Evolutionary conservation across 1,140 invertebrate genomes (phyloP).

Genomic region (Caenorhabditis brenneri): DNA sequence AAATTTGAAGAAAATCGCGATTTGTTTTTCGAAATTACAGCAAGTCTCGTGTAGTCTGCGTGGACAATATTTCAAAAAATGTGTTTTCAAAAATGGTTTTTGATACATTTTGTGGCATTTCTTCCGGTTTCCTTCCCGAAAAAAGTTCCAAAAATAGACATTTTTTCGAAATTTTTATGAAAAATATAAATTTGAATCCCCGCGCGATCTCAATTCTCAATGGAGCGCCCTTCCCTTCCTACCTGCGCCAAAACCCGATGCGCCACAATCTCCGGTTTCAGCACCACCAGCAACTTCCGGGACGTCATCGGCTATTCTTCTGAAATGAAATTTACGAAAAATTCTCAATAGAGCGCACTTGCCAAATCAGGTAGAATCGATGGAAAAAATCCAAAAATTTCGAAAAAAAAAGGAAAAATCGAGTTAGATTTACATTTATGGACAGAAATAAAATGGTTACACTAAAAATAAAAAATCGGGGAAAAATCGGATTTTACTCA

Average conservation of each 20-base stretch:
- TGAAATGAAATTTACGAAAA: not conserved
- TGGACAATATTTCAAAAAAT: too few species aligned
- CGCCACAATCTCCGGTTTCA: slow-evolving; percentile 20
- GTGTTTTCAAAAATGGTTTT: too few species aligned
- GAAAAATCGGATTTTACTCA: not conserved
- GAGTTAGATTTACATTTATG: not conserved
- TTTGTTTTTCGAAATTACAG: too few species aligned
- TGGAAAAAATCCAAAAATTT: not conserved
- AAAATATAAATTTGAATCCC: too few species aligned
- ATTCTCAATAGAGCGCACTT: not conserved
- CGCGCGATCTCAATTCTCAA: too few species aligned
- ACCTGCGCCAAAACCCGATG: slow-evolving; percentile 33
- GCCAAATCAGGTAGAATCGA: not conserved
- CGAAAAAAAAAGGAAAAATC: not conserved
- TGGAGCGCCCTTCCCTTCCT: too few species aligned
- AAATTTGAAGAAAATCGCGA: too few species aligned
- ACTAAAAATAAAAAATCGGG: not conserved
- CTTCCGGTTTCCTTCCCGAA: too few species aligned
- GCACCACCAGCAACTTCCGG: not conserved
- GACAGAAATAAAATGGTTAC: not conserved
- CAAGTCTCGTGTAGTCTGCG: too few species aligned
- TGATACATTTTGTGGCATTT: too few species aligned
- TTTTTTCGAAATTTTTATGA: too few species aligned
- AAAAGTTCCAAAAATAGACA: too few species aligned
- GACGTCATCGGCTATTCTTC: not conserved